Conservation (phyloP, 2,113 vertebrate species). For the Psittacara wagleri region DNA sequence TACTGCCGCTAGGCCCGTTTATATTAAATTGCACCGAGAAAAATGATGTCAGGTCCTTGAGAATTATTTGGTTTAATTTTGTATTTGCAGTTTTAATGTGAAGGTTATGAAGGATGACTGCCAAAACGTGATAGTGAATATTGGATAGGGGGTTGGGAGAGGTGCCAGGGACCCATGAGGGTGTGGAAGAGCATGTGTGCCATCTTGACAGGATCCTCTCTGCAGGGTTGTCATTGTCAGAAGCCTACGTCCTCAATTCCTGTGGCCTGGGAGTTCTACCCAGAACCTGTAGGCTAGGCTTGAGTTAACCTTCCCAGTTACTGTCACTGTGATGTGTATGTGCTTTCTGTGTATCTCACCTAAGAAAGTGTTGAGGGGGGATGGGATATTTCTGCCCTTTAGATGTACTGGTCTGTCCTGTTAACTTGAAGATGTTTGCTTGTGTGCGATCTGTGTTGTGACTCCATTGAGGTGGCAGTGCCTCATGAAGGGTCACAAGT, state of each 20-base stretch:
- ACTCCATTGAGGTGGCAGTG: not conserved
- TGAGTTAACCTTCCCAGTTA: not conserved
- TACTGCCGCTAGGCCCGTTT: not conserved
- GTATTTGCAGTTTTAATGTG: not conserved
- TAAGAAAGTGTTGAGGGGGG: not conserved
- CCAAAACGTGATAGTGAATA: not conserved
- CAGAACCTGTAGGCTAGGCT: not conserved
- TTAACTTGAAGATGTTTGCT: not conserved
- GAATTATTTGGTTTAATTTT: not conserved
- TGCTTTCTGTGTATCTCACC: not conserved
- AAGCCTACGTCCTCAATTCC: fast-evolving
- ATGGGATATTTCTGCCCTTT: not conserved
- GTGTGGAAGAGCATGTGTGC: not conserved
- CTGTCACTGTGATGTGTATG: no score
- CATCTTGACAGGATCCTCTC: not conserved
- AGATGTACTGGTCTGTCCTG: not conserved
- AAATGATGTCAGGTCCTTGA: not conserved
- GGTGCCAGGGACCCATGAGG: not conserved
- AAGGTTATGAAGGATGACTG: not conserved
- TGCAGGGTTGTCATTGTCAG: not conserved
- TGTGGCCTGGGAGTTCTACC: not conserved
- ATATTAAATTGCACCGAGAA: not conserved
- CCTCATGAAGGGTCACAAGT: not conserved
- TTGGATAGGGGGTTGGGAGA: not conserved
- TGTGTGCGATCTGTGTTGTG: not conserved